A percentile compares a stretch with the other conserved stretches of the same genome.
These are phyloP conservation scores for Himalopsyche phryganea DNA, from an alignment of 1,140 invertebrate genomes.

Conservation along the genomic window DNA sequence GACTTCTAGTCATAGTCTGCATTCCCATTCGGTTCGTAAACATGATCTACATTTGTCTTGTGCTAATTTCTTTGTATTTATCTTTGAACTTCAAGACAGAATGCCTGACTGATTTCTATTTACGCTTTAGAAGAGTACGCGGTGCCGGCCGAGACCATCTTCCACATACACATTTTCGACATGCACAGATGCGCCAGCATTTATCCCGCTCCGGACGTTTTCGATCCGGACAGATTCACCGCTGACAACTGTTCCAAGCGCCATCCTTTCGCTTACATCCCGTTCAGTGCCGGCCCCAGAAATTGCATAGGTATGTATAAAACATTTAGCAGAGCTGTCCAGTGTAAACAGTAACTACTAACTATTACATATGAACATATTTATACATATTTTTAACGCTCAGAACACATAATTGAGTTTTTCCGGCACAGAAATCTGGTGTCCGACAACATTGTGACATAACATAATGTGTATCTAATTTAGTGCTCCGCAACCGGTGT, in stretches of 20 bases:
- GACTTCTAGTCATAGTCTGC: too few relatives aligned
- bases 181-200: constrained; percentile 15
- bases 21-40: too few relatives aligned
- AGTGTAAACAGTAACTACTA: too few relatives aligned
- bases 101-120: too few relatives aligned
- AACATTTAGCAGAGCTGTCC: too few relatives aligned
- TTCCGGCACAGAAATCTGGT: not conserved
- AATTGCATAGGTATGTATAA: constrained; percentile 33
- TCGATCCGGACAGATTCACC: constrained; percentile 29
- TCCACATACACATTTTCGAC: constrained; percentile 23
- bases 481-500: too few relatives aligned
- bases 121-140: constrained; percentile 23
- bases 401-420: not conserved
- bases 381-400: not conserved
- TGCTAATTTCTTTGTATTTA: too few relatives aligned
- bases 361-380: not conserved
- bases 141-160: constrained; percentile 15
- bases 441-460: not conserved
- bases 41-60: too few relatives aligned
- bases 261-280: constrained; percentile 31
- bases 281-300: constrained; percentile 31
- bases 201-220: constrained; percentile 26
- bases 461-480: too few relatives aligned
- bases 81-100: too few relatives aligned
- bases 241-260: constrained; percentile 24